Evolutionary conservation across 2,888 invertebrate species (phyloP), one percentile per base, ranked within the genome.

Genomic region (Cataglyphis albicans): DNA sequence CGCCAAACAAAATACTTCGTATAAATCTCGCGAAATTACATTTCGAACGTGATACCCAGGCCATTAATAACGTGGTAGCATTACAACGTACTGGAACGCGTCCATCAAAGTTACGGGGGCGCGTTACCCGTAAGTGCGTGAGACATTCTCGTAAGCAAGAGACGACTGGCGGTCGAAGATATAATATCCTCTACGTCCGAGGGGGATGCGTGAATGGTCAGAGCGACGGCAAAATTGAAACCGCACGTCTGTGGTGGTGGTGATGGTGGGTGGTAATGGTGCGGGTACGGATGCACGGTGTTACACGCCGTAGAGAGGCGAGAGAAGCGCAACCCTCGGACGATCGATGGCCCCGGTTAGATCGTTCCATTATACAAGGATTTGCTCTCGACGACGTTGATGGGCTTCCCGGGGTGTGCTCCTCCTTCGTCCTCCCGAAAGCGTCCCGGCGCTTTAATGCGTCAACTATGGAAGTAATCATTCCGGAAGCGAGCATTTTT

Each of bases 341-440:
- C 83, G 84, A 89, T 89, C 88, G 86, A 89, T 82, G 88, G 83
- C 55, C 82, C n/a, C 83, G 74, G 65, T 67, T 82, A 74, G 84
- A 89, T 89, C 89, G 84, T 85, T 89, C 89, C 86, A 86, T 89
- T 89, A 89, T 88, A 81, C 86, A 85, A 89, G 89, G 89, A 89
- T 89, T 89, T 86, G 86, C 89, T 89, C 83, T 82, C 84, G 84
- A 68, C 84, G 83, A 84, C 84, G 83, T 86, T 89, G 84, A 89
- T 89, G 88, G 86, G 88, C 84, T 89, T 89, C 81, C 65, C 65
- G 55, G 85, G 67, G 44, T 52, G 44, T 44, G 75, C 75, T 78
- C 70, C 67, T 85, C 70, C 70, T 81, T 78, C 82, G 81, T 70
- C 48, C 81, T 65, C 81, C 48, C 59, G 68, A 74, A 78, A 85